phyloP scores from a whole-genome alignment of 2,888 invertebrate species.

The Drosophila parthenogenetica region DNA sequence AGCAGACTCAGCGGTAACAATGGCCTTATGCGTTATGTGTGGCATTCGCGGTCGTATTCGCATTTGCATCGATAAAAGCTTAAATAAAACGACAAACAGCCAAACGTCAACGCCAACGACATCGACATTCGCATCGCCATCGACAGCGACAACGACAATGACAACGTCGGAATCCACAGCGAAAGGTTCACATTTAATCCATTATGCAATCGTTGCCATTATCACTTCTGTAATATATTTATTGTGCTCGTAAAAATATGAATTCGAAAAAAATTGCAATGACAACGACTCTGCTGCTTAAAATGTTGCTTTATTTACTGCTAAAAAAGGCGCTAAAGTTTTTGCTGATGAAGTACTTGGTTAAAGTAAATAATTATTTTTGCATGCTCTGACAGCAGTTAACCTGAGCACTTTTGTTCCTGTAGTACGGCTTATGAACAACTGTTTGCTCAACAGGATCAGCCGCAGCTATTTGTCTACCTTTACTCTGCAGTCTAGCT shows the following conservation, averaged over 20 bases:
- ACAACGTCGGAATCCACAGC: neutral
- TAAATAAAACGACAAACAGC: slow-evolving; percentile 63
- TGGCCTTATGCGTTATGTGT: slow-evolving; percentile 39
- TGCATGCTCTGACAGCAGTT: neutral
- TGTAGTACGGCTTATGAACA: no score
- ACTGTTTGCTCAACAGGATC: no score
- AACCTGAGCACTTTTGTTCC: neutral
- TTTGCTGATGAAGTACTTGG: neutral
- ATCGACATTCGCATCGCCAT: neutral
- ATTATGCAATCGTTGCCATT: slow-evolving; percentile 73
- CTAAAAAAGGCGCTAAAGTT: slow-evolving; percentile 10
- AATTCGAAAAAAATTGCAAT: slow-evolving; percentile 14
- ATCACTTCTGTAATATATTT: slow-evolving; percentile 72
- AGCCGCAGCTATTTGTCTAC: no score
- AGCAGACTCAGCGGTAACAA: slow-evolving; percentile 4
- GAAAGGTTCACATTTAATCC: slow-evolving; percentile 61
- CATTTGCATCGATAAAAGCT: slow-evolving; percentile 71
- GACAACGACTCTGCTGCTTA: slow-evolving; percentile 34
- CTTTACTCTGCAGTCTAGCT: no score
- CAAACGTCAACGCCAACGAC: slow-evolving; percentile 46
- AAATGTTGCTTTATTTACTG: slow-evolving; percentile 17
- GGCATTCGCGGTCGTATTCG: slow-evolving; percentile 45
- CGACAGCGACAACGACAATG: slow-evolving; percentile 8
- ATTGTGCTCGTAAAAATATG: slow-evolving; percentile 47
- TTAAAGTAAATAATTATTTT: slow-evolving; percentile 1